Evolutionary conservation across 2,797 vertebrate genomes (phyloP).

Genomic region (Scolopax rusticola): DNA sequence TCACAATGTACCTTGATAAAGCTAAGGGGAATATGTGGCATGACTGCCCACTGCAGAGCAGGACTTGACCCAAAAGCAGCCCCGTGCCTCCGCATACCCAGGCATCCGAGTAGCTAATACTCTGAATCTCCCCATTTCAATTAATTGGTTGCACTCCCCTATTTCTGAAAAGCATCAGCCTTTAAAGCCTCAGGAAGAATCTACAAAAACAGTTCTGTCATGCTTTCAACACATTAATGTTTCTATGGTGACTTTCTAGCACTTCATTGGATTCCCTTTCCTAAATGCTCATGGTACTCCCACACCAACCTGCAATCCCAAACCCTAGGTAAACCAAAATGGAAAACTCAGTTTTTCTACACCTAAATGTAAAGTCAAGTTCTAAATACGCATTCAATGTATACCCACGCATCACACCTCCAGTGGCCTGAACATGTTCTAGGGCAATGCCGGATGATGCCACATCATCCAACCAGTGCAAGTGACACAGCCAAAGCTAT

Average conservation of each 20-base stretch:
- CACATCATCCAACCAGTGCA: background rate
- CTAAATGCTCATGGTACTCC: slow-evolving; percentile 14
- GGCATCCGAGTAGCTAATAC: background rate
- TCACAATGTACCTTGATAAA: background rate
- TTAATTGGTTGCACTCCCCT: background rate
- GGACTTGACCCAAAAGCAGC: background rate
- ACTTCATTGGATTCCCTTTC: slow-evolving; percentile 45
- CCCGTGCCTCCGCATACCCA: background rate
- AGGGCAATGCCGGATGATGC: slow-evolving; percentile 1
- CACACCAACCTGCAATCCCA: slow-evolving; percentile 39
- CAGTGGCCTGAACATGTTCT: slow-evolving; percentile 12
- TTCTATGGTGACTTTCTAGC: slow-evolving; percentile 65
- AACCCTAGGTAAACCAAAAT: slow-evolving; percentile 42
- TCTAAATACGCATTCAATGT: background rate
- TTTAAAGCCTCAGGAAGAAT: slow-evolving; percentile 9
- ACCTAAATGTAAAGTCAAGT: slow-evolving; percentile 30
- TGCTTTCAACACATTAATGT: slow-evolving; percentile 18
- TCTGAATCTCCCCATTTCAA: background rate
- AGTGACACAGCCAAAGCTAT: background rate
- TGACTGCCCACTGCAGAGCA: background rate
- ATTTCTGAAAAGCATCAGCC: background rate
- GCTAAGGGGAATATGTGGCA: background rate
- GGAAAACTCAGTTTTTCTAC: slow-evolving; percentile 5
- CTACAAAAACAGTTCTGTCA: slow-evolving; percentile 33
- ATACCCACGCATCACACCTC: slow-evolving; percentile 35